Percentiles rank a stretch among this genome's conserved stretches.
These are phyloP conservation scores for Sympetrum striolatum DNA, from an alignment of 2,888 invertebrate genomes.

Conservation along the genomic window DNA sequence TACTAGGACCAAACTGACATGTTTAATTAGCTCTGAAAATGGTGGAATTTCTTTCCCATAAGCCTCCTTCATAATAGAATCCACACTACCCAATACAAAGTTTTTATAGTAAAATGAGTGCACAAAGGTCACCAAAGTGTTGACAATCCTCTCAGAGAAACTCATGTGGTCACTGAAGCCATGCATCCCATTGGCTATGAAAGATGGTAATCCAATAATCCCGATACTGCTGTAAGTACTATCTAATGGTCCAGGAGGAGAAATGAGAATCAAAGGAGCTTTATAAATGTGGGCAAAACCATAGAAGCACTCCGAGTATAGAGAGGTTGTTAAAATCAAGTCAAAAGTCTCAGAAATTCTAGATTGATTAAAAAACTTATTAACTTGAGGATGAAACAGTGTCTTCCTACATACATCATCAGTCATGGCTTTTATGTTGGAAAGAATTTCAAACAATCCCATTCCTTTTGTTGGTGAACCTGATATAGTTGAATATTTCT, in stretches of 20 bases:
- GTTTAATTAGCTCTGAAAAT: conserved; percentile 59
- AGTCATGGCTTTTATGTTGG: neutral
- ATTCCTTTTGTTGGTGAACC: neutral
- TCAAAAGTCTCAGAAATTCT: conserved; percentile 8
- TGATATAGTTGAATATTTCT: neutral
- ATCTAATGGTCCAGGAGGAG: conserved; percentile 46
- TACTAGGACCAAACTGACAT: too few relatives aligned
- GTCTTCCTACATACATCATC: conserved; percentile 12
- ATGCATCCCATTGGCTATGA: conserved; percentile 54
- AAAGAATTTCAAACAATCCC: neutral
- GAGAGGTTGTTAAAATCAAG: neutral
- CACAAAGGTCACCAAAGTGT: conserved; percentile 48
- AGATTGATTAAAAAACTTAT: neutral
- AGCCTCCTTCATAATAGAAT: conserved; percentile 62
- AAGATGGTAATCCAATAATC: conserved; percentile 52
- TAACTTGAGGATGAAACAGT: neutral
- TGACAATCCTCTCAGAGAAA: conserved; percentile 52
- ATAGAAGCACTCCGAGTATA: conserved; percentile 7
- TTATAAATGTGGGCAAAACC: neutral
- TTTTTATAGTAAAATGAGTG: conserved; percentile 14
- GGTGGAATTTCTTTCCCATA: conserved; percentile 62
- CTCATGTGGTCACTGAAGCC: conserved; percentile 51
- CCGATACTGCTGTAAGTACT: conserved; percentile 47
- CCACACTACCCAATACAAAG: conserved; percentile 49
- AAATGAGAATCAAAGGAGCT: conserved; percentile 20